A percentile compares a stretch with the other conserved stretches of the same genome.
Evolutionary conservation across 2,113 vertebrate species (phyloP).

Genomic region (Holacanthus passer): DNA sequence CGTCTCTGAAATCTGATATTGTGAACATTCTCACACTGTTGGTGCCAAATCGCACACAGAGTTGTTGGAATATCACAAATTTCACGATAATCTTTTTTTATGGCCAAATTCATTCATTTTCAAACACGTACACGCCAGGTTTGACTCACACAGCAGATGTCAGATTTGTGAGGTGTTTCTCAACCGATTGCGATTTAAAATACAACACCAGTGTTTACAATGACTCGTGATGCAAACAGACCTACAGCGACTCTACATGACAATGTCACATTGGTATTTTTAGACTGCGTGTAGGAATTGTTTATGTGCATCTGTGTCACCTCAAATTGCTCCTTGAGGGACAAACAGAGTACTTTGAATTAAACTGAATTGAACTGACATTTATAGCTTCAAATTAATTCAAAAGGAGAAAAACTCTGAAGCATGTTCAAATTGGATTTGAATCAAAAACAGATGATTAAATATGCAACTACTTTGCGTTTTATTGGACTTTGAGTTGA

Average conservation of each 20-base stretch:
- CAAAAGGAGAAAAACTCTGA: too few species aligned
- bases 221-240: not conserved
- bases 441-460: not conserved
- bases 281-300: not conserved
- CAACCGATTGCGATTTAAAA: not conserved
- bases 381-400: too few species aligned
- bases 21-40: not conserved
- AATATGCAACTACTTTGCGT: too few species aligned
- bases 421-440: not conserved
- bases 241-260: not conserved
- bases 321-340: not conserved
- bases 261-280: not conserved
- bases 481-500: too few species aligned
- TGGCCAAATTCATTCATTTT: too few species aligned
- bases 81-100: not conserved
- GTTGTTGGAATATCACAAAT: not conserved
- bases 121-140: not conserved
- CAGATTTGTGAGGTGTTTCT: not conserved
- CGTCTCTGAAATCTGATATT: conserved; percentile 27
- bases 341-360: not conserved
- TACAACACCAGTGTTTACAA: not conserved
- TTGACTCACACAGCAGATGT: not conserved
- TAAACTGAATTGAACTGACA: not conserved
- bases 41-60: not conserved
- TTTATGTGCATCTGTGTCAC: not conserved